phyloP scores from a whole-genome alignment of 2,888 invertebrate genomes.

The Hirtodrosophila duncani region DNA sequence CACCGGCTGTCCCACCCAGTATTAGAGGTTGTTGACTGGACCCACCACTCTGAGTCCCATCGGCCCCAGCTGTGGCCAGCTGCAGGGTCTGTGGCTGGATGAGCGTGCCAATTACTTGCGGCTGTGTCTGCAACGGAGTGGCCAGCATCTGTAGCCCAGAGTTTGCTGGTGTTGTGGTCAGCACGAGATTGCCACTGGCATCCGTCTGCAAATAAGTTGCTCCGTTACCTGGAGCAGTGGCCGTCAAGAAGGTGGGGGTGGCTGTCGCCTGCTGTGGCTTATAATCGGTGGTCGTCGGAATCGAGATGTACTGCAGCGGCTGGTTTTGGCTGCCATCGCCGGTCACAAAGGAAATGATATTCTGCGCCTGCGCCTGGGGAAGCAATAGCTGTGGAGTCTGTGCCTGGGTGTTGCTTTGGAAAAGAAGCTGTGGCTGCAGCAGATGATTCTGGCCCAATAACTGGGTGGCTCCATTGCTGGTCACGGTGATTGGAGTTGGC shows the following conservation, averaged over 20 bases:
- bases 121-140: constrained; percentile 79
- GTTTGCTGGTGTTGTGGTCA: constrained; percentile 79
- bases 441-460: constrained; percentile 59
- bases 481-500: constrained; percentile 54
- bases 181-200: constrained; percentile 81
- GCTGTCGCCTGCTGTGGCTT: constrained; percentile 75
- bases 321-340: constrained; percentile 78
- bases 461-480: constrained; percentile 42
- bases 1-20: constrained; percentile 46
- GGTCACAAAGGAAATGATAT: constrained; percentile 79
- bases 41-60: constrained; percentile 32
- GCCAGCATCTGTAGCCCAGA: constrained; percentile 81
- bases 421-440: constrained; percentile 59
- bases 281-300: constrained; percentile 81
- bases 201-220: constrained; percentile 82
- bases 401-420: constrained; percentile 58
- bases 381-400: constrained; percentile 69
- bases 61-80: constrained; percentile 79
- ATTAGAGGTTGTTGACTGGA: constrained; percentile 68
- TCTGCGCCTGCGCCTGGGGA: constrained; percentile 77
- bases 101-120: constrained; percentile 82
- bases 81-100: constrained; percentile 82
- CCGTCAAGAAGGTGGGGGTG: constrained; percentile 79
- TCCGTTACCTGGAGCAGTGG: constrained; percentile 78
- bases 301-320: constrained; percentile 88